Conservation (phyloP, 1,140 invertebrate genomes). For the Hesperophylax magnus region DNA sequence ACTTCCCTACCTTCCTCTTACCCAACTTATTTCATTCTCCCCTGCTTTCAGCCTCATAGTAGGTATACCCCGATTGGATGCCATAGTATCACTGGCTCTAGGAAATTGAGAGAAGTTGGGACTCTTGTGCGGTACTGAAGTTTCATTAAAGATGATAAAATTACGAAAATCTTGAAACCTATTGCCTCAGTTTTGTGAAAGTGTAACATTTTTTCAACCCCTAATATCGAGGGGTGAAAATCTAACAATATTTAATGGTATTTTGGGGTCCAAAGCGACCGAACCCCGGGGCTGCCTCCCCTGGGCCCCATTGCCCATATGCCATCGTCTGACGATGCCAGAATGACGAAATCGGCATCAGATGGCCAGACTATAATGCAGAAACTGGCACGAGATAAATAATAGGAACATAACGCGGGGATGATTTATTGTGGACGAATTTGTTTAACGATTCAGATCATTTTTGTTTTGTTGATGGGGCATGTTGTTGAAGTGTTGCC, state of each 20-base stretch:
- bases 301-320: conserved; percentile 9
- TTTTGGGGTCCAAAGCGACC: conserved; percentile 2
- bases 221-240: not conserved
- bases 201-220: too few relatives aligned
- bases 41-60: too few relatives aligned
- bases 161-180: too few relatives aligned
- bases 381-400: not conserved
- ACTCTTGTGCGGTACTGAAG: too few relatives aligned
- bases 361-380: not conserved
- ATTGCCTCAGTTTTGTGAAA: too few relatives aligned
- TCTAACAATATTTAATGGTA: conserved; percentile 12
- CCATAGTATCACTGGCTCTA: too few relatives aligned
- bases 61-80: too few relatives aligned
- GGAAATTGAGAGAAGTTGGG: too few relatives aligned
- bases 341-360: conserved; percentile 1
- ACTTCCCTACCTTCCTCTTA: too few relatives aligned
- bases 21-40: too few relatives aligned
- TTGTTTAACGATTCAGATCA: conserved; percentile 20
- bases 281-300: not conserved
- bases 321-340: not conserved
- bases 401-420: not conserved
- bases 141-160: too few relatives aligned
- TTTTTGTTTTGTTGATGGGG: conserved; percentile 10
- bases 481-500: conserved; percentile 10
- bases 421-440: conserved; percentile 12